Evolutionary conservation across 2,888 invertebrate genomes (phyloP).

Genomic region (Cheiracanthium punctorium): DNA sequence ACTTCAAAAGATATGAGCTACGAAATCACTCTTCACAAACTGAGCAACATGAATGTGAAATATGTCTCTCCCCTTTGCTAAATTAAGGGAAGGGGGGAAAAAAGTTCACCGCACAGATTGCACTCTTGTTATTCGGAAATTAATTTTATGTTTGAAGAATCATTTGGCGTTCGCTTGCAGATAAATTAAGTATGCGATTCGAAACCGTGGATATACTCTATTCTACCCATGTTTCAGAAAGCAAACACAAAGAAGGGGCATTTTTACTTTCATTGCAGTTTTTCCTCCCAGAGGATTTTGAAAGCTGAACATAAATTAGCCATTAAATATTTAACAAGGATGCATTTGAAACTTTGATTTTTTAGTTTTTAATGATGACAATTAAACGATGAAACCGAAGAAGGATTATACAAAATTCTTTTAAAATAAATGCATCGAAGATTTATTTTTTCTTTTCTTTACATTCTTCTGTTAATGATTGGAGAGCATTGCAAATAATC

Average conservation of each 20-base stretch:
- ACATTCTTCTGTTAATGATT: too few relatives aligned
- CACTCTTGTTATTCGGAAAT: slow-evolving; percentile 30
- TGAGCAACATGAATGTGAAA: slow-evolving; percentile 25
- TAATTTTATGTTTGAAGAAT: slow-evolving; percentile 48
- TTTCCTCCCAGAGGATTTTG: neutral
- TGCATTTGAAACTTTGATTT: neutral
- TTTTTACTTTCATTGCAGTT: neutral
- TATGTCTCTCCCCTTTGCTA: neutral
- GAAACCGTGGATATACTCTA: neutral
- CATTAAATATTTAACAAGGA: neutral
- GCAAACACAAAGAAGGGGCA: neutral
- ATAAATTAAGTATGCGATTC: slow-evolving; percentile 25
- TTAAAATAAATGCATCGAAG: neutral
- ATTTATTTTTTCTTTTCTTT: neutral
- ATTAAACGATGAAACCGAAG: neutral
- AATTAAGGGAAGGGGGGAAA: neutral
- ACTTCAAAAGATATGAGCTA: neutral
- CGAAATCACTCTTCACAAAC: neutral
- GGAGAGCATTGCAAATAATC: neutral
- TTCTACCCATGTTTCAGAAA: neutral
- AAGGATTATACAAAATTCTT: neutral
- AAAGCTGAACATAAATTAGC: neutral
- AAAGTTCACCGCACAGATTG: slow-evolving; percentile 4
- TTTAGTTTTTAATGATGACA: neutral
- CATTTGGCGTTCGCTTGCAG: slow-evolving; percentile 30